A percentile compares a stretch with the other conserved stretches of the same genome.
phyloP scores from a whole-genome alignment of 2,888 invertebrate genomes.

The Aphodius granarius region DNA sequence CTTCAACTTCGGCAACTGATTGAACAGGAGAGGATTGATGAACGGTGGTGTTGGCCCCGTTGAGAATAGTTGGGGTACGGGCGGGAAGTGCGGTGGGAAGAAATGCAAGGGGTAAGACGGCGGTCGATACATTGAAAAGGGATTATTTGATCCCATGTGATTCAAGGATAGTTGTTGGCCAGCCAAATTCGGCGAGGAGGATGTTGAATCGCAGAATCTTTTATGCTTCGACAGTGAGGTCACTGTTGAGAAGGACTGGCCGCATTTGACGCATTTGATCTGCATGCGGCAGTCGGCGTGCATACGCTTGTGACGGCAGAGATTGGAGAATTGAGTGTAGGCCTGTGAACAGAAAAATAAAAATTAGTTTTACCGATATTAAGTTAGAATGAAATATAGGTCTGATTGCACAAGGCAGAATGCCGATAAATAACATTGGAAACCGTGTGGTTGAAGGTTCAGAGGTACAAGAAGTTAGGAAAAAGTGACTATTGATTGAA shows the following conservation, averaged over 20 bases:
- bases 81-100: conserved; percentile 64
- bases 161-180: conserved; percentile 44
- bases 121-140: conserved; percentile 74
- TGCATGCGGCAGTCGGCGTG: conserved; percentile 94
- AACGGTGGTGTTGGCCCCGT: conserved; percentile 58
- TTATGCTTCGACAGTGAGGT: conserved; percentile 95
- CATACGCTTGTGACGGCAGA: conserved; percentile 99
- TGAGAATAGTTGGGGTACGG: conserved; percentile 52
- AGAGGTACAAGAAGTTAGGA: too few relatives aligned
- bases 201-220: conserved; percentile 89
- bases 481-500: too few relatives aligned
- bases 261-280: conserved; percentile 93
- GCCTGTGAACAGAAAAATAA: conserved; percentile 61
- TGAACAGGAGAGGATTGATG: conserved; percentile 67
- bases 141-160: conserved; percentile 52
- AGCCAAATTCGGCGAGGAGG: conserved; percentile 51
- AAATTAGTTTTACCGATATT: not conserved
- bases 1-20: conserved; percentile 52
- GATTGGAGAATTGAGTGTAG: conserved; percentile 98
- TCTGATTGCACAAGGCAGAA: too few relatives aligned
- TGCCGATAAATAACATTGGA: too few relatives aligned
- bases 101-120: conserved; percentile 61
- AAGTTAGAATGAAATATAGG: too few relatives aligned
- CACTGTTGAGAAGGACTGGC: conserved; percentile 88
- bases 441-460: too few relatives aligned